Evolutionary conservation across 2,888 invertebrate genomes (phyloP).

Genomic region (Drosophila affinis): DNA sequence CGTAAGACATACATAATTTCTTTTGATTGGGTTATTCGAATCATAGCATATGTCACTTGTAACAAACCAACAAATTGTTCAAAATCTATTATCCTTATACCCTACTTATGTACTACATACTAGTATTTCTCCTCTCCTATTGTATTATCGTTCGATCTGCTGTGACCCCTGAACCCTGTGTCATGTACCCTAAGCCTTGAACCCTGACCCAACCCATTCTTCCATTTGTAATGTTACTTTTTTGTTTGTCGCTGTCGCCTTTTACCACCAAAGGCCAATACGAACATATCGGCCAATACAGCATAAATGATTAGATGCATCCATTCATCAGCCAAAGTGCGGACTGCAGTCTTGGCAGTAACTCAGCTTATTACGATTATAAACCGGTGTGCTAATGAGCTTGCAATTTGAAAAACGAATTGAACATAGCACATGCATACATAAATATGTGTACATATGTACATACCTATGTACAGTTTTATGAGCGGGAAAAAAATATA

Average conservation of each 20-base stretch:
- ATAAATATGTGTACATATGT: no score
- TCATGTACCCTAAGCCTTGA: not conserved
- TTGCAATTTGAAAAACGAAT: no score
- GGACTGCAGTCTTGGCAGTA: no score
- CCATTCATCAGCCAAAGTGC: no score
- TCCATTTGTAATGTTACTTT: not conserved
- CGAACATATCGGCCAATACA: no score
- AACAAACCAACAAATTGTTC: constrained; percentile 11
- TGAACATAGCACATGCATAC: no score
- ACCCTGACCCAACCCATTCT: not conserved
- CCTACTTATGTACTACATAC: not conserved
- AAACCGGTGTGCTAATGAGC: no score
- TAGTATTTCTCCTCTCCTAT: constrained; percentile 14
- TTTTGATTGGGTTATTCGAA: constrained; percentile 22
- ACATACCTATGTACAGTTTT: no score
- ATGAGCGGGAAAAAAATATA: no score
- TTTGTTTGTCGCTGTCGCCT: not conserved
- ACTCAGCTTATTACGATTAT: no score
- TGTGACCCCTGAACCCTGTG: constrained; percentile 5
- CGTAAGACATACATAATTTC: constrained; percentile 70
- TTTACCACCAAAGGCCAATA: no score
- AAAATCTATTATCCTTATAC: constrained; percentile 17
- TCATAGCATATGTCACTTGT: constrained; percentile 27
- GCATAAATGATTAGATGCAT: no score
- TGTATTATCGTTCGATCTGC: constrained; percentile 24